Evolutionary conservation across 2,888 invertebrate genomes (phyloP), one percentile per base, ranked within the genome.

Genomic region (Achlya flavicornis): DNA sequence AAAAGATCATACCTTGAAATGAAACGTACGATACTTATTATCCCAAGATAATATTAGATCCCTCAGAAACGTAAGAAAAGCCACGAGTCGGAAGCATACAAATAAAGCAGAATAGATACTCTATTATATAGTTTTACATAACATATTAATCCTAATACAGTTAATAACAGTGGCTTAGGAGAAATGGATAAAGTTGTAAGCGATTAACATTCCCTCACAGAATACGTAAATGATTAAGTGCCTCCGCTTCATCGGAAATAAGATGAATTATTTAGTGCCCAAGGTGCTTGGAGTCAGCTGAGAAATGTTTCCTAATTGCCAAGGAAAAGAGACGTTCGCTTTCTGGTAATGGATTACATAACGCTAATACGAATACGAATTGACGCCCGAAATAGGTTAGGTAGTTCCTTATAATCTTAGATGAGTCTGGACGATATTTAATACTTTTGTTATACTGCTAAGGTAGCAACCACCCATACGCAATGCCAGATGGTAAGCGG

Each of bases 121-220:
- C n/a, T 6, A 4, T 46, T 5, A 14, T 5, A 46, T 3, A 10
- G 53, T n/a, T 19, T 53, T 10, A 19, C 53, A 53, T 19, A 16
- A 53, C 19, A 41, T 53, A n/a, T n/a, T n/a, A 16, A 53, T 16
- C 16, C 48, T 6, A 5, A 48, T 16, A 48, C 48, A 16, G 4
- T 10, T 53, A 53, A 53, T 53, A 53, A 53, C 53, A 53, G 19
- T 53, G 16, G 53, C 19, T 53, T 19, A 19, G 19, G 19, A 8
- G 53, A 53, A 53, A 53, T 53, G 53, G 53, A 53, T 53, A 53
- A 16, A 53, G 53, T 53, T 53, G 7, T 53, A 19, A 53, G 53
- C 0, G 7, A 10, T 53, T 53, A 14, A 53, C 19, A 53, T 16
- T 16, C 19, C 48, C 48, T 16, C 41, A 12, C 4, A 41, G 12